Conservation (phyloP, 2,888 invertebrate genomes). For the Plagiodera versicolora region DNA sequence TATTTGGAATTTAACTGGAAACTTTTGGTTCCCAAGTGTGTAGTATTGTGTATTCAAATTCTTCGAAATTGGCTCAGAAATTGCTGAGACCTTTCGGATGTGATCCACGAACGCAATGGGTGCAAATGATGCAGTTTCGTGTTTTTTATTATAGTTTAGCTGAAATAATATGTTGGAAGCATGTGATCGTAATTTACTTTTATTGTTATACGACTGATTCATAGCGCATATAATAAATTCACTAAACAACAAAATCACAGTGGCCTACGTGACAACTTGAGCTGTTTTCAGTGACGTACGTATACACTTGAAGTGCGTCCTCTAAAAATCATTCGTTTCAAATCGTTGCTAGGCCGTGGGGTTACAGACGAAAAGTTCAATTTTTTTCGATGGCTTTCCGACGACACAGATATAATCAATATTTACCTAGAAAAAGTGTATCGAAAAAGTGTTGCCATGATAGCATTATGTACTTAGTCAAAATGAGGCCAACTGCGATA, state of each 20-base stretch:
- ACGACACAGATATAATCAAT: slow-evolving; percentile 27
- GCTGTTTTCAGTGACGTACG: not conserved
- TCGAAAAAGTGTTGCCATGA: slow-evolving; percentile 23
- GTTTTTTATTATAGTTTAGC: too few relatives aligned
- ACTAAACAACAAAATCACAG: not conserved
- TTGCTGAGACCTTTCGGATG: too few relatives aligned
- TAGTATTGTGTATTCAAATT: too few relatives aligned
- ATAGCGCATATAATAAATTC: not conserved
- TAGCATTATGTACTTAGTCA: slow-evolving; percentile 28
- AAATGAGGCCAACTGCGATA: slow-evolving; percentile 32
- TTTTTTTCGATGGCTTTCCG: slow-evolving; percentile 18
- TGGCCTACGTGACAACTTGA: slow-evolving; percentile 8
- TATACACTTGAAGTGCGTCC: not conserved
- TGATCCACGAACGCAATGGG: too few relatives aligned
- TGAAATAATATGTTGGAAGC: not conserved
- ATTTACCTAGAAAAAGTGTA: slow-evolving; percentile 24
- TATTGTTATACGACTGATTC: not conserved
- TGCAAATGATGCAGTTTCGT: too few relatives aligned
- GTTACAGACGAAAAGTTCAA: not conserved
- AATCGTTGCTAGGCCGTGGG: slow-evolving; percentile 15
- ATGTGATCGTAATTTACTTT: not conserved
- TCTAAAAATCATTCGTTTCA: not conserved
- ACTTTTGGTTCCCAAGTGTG: too few relatives aligned
- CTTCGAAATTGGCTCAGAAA: too few relatives aligned
- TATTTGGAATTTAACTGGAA: too few relatives aligned